Conservation (phyloP, 2,797 vertebrate genomes). For the Sebastes taczanowskii region DNA sequence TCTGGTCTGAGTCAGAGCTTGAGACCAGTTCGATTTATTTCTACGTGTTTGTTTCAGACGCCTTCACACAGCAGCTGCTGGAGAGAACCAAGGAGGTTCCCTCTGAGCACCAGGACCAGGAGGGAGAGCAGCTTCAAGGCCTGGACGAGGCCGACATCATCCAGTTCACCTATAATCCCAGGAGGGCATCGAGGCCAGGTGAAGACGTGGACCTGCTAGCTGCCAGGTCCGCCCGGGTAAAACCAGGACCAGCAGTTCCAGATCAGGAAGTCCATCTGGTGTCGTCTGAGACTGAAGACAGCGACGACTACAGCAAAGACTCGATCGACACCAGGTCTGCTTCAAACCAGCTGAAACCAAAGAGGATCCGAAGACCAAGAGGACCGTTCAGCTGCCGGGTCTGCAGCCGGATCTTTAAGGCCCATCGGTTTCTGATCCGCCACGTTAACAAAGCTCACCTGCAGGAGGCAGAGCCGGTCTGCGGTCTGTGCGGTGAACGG, state of each 20-base stretch:
- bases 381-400: constrained; percentile 2
- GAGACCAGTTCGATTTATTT: no score
- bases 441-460: constrained; percentile 3
- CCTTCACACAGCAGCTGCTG: constrained; percentile 17
- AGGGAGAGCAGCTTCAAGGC: constrained; percentile 54
- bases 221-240: neutral
- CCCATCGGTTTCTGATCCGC: neutral
- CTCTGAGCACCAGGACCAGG: constrained; percentile 75
- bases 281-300: constrained; percentile 44
- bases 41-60: neutral
- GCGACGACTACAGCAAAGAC: constrained; percentile 28
- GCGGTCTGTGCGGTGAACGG: neutral
- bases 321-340: neutral
- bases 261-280: neutral
- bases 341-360: neutral
- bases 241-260: neutral
- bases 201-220: neutral
- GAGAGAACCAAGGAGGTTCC: constrained; percentile 13
- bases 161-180: constrained; percentile 36
- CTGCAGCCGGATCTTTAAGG: neutral
- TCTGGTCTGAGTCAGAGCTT: no score
- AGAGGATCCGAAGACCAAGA: neutral
- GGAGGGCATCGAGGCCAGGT: neutral
- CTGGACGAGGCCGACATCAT: constrained; percentile 25
- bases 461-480: neutral